Conservation (phyloP, 2,888 invertebrate genomes). For the Agriopis aurantiaria region DNA sequence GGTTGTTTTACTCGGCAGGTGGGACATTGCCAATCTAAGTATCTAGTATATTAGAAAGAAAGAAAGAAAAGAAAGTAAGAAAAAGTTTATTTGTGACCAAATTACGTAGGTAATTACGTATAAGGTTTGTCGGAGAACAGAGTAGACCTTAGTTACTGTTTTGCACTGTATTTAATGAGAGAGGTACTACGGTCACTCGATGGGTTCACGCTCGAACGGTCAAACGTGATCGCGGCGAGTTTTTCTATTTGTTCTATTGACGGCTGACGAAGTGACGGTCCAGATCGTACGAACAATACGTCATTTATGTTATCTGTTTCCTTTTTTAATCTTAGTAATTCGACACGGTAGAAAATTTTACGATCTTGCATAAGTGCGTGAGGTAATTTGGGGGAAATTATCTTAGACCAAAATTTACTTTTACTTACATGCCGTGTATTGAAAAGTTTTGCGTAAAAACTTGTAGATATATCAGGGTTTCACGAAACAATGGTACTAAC, state of each 20-base stretch:
- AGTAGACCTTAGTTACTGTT: constrained; percentile 6
- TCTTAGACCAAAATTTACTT: neutral
- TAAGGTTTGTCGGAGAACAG: too few species aligned
- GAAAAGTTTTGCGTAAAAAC: too few species aligned
- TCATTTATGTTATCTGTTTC: constrained; percentile 30
- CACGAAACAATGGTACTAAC: too few species aligned
- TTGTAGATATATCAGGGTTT: too few species aligned
- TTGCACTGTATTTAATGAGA: constrained; percentile 17
- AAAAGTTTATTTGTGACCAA: too few species aligned
- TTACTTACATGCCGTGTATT: too few species aligned
- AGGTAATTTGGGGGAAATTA: neutral
- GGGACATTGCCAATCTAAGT: too few species aligned
- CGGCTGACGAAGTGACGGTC: constrained; percentile 35
- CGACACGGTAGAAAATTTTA: constrained; percentile 10
- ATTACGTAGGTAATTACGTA: too few species aligned
- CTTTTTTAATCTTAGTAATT: constrained; percentile 28
- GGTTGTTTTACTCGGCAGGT: too few species aligned
- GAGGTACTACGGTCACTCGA: constrained; percentile 40
- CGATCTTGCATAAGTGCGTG: neutral
- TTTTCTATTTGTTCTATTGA: constrained; percentile 40
- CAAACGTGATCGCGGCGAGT: constrained; percentile 32
- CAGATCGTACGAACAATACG: constrained; percentile 32
- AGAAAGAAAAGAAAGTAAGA: too few species aligned
- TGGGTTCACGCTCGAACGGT: constrained; percentile 34
- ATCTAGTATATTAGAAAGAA: too few species aligned